A percentile compares a stretch with the other conserved stretches of the same genome.
These are phyloP conservation scores for Crenichthys baileyi DNA, from an alignment of 2,797 vertebrate genomes.

Conservation along the genomic window DNA sequence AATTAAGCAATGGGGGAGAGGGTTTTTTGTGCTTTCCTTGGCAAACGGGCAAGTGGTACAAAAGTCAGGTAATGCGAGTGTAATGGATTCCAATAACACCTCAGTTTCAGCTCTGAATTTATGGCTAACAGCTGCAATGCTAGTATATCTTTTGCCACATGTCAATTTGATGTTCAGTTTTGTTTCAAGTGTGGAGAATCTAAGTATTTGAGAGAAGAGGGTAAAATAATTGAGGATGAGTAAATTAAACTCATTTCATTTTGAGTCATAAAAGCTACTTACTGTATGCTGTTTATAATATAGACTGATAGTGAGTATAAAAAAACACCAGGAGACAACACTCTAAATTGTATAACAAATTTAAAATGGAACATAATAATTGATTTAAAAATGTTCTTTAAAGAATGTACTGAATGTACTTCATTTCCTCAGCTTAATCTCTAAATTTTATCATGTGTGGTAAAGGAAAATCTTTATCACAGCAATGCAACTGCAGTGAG, in stretches of 20 bases:
- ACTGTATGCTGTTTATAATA: background rate
- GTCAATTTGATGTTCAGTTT: slow-evolving; percentile 28
- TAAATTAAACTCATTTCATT: no score
- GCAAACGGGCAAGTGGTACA: slow-evolving; percentile 48
- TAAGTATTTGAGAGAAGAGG: background rate
- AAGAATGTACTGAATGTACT: no score
- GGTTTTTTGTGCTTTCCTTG: slow-evolving; percentile 41
- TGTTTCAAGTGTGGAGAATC: slow-evolving; percentile 42
- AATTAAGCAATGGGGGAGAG: slow-evolving; percentile 58
- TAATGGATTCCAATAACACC: slow-evolving; percentile 54
- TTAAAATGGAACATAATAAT: background rate
- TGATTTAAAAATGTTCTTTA: background rate
- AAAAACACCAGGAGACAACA: background rate
- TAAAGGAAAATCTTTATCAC: no score
- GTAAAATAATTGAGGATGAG: background rate
- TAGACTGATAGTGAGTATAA: background rate
- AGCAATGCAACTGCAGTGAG: no score
- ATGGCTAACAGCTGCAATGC: slow-evolving; percentile 19
- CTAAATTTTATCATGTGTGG: no score
- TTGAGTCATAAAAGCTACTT: background rate
- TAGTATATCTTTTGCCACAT: slow-evolving; percentile 27
- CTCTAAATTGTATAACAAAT: background rate
- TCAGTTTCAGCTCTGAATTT: slow-evolving; percentile 49
- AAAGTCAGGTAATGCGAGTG: slow-evolving; percentile 35
- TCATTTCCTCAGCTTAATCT: no score